A percentile compares a stretch with the other conserved stretches of the same genome.
These are phyloP conservation scores for Pseudomyrmex cubaensis DNA, from an alignment of 1,140 invertebrate genomes.

Conservation along the genomic window DNA sequence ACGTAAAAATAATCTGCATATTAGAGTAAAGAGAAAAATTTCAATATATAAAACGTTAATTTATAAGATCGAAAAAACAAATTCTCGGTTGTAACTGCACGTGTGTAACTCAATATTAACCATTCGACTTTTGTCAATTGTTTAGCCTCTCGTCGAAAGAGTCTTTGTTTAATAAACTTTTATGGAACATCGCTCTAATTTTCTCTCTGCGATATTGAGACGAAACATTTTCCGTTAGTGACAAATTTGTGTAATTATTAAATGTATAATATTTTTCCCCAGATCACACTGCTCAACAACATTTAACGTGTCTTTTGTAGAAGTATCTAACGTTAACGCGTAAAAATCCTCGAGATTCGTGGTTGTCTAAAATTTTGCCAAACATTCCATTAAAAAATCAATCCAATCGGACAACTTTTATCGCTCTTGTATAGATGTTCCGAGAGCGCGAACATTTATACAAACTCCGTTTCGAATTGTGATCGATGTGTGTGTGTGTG, in stretches of 20 bases:
- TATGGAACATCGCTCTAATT: constrained; percentile 24
- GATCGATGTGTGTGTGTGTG: too few species aligned
- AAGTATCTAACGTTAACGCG: background rate
- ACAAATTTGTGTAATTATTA: constrained; percentile 25
- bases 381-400: background rate
- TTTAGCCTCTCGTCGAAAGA: background rate
- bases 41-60: background rate
- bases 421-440: background rate
- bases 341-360: background rate
- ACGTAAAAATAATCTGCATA: background rate
- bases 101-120: constrained; percentile 1
- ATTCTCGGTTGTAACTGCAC: background rate
- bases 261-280: constrained; percentile 3
- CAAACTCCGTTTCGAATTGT: too few species aligned
- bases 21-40: background rate
- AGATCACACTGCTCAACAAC: constrained; percentile 52
- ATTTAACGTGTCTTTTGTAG: constrained; percentile 41
- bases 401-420: background rate
- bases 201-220: constrained; percentile 38
- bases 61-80: constrained; percentile 7
- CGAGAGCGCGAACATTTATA: too few species aligned
- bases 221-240: constrained; percentile 16
- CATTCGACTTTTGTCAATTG: background rate
- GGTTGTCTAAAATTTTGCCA: constrained; percentile 9
- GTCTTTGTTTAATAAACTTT: background rate